Conservation (phyloP, 2,797 vertebrate genomes). For the Phataginus tricuspis region DNA sequence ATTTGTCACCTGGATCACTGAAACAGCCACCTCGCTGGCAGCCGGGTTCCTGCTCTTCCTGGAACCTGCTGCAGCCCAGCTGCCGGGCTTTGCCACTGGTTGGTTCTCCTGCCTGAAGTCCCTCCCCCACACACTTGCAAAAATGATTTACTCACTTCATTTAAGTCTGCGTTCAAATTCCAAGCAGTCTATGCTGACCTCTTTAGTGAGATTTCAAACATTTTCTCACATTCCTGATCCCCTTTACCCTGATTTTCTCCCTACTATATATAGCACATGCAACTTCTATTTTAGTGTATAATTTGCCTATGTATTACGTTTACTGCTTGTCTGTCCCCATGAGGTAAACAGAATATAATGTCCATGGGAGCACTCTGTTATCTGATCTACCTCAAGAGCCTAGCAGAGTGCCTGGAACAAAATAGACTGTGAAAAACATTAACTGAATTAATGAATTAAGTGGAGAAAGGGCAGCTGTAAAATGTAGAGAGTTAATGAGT, state of each 20-base stretch:
- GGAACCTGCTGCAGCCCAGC: neutral
- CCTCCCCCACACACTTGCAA: neutral
- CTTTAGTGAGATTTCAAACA: neutral
- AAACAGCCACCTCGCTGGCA: neutral
- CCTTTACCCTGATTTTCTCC: neutral
- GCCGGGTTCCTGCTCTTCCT: neutral
- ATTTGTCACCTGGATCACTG: neutral
- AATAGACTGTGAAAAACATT: neutral
- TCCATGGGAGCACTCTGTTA: neutral
- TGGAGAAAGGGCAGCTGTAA: neutral
- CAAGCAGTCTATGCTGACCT: neutral
- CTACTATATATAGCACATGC: neutral
- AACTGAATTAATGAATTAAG: neutral
- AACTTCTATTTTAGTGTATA: neutral
- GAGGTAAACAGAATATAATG: neutral
- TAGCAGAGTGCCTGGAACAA: neutral
- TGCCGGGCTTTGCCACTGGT: neutral
- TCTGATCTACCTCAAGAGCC: neutral
- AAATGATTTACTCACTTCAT: neutral
- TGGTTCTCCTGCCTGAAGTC: neutral
- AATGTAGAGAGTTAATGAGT: neutral
- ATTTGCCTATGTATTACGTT: neutral
- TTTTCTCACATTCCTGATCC: neutral
- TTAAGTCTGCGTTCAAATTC: neutral
- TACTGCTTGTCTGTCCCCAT: neutral